Percentiles rank a stretch among this genome's conserved stretches.
These are phyloP conservation scores for Apamea monoglypha DNA, from an alignment of 2,888 invertebrate species.

Conservation along the genomic window DNA sequence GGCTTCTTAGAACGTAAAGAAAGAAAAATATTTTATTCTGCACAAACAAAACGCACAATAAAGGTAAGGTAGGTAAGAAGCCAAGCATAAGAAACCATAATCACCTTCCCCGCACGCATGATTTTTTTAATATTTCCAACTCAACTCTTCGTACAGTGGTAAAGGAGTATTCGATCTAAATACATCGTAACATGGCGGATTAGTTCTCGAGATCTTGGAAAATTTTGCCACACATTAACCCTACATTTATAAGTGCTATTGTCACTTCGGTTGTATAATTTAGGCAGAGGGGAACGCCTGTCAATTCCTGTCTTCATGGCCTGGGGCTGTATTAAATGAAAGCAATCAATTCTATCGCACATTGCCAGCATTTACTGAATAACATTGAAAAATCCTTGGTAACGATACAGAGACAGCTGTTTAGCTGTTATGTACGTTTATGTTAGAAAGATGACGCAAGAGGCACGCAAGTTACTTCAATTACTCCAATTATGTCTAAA, in stretches of 20 bases:
- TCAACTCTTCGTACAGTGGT: background rate
- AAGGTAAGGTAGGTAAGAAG: no score
- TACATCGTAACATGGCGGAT: background rate
- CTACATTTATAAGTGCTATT: background rate
- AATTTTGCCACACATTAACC: background rate
- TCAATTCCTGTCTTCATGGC: constrained; percentile 18
- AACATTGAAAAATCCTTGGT: constrained; percentile 9
- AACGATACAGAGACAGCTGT: constrained; percentile 6
- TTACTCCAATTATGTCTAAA: constrained; percentile 11
- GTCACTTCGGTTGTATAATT: constrained; percentile 22
- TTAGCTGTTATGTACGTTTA: constrained; percentile 8
- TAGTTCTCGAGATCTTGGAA: background rate
- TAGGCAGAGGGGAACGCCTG: constrained; percentile 14
- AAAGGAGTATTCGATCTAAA: background rate
- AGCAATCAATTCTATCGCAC: constrained; percentile 29
- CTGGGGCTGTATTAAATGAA: constrained; percentile 26
- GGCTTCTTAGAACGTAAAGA: background rate
- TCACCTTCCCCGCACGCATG: background rate
- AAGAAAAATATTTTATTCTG: no score
- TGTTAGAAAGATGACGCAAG: constrained; percentile 22
- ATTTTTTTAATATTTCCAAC: no score
- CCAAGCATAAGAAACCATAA: background rate
- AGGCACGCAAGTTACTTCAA: constrained; percentile 4
- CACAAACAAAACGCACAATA: no score
- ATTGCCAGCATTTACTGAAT: background rate